A percentile compares a stretch with the other conserved stretches of the same genome.
Conservation (phyloP, 2,888 invertebrate species). For the Dolomedes plantarius region DNA sequence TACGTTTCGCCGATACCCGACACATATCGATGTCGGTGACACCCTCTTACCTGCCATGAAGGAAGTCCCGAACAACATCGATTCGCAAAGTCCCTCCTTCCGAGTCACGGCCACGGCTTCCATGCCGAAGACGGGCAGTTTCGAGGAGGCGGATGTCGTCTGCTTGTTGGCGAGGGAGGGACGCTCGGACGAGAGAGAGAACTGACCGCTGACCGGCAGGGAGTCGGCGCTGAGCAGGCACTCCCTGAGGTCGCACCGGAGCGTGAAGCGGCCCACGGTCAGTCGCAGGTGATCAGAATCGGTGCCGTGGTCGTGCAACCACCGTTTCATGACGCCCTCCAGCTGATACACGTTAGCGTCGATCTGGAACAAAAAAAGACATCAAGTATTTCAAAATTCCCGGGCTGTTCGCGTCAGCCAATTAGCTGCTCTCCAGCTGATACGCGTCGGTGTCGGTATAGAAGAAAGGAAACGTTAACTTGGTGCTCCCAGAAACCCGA, state of each 20-base stretch:
- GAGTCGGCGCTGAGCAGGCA: conserved; percentile 33
- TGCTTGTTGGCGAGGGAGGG: conserved; percentile 1
- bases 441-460: no score
- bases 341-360: conserved; percentile 33
- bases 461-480: no score
- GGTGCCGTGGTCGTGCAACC: conserved; percentile 55
- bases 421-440: no score
- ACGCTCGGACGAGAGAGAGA: conserved; percentile 23
- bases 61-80: conserved; percentile 51
- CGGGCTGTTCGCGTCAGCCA: no score
- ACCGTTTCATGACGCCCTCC: conserved; percentile 52
- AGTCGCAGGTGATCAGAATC: conserved; percentile 64
- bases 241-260: conserved; percentile 55
- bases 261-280: neutral
- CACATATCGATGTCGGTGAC: no score
- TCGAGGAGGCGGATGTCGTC: neutral
- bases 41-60: conserved; percentile 29
- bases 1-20: no score
- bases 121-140: conserved; percentile 47
- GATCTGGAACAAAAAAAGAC: neutral
- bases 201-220: conserved; percentile 31
- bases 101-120: conserved; percentile 24
- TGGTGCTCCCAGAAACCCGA: no score
- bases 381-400: no score
- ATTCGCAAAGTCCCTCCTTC: conserved; percentile 62